Evolutionary conservation across 1,140 invertebrate genomes (phyloP).

Genomic region (Cephus cinctus): DNA sequence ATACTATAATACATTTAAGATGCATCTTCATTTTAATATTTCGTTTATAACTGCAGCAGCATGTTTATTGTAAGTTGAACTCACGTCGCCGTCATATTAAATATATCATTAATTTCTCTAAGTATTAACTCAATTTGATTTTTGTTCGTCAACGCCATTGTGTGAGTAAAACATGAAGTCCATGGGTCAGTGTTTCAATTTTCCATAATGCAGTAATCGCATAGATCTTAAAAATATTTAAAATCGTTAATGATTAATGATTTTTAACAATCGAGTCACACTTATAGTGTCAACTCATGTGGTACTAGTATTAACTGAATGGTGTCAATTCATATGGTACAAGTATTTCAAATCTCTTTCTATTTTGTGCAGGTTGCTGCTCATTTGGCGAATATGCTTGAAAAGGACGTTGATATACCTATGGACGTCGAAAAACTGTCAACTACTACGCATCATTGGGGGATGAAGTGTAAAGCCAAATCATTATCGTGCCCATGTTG

Average conservation of each 20-base stretch:
- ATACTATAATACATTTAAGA: too few species aligned
- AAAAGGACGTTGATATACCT: constrained; percentile 32
- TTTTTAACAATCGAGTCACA: neutral
- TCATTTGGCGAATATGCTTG: constrained; percentile 31
- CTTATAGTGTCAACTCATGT: neutral
- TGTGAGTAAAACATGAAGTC: too few species aligned
- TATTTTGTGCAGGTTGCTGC: constrained; percentile 31
- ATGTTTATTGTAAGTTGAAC: too few species aligned
- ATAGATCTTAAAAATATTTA: too few species aligned
- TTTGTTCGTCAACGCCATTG: too few species aligned
- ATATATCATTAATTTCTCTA: too few species aligned
- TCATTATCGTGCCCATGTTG: constrained; percentile 46
- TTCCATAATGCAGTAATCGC: neutral
- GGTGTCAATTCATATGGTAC: neutral
- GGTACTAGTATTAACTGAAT: neutral
- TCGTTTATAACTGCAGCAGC: too few species aligned
- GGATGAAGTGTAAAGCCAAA: constrained; percentile 40
- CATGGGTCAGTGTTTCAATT: too few species aligned
- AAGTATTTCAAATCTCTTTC: too few species aligned
- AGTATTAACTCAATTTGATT: too few species aligned
- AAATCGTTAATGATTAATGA: constrained; percentile 1
- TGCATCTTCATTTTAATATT: too few species aligned
- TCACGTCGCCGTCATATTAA: too few species aligned
- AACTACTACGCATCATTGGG: constrained; percentile 49
- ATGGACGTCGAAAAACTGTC: constrained; percentile 36